A percentile compares a stretch with the other conserved stretches of the same genome.
phyloP scores from a whole-genome alignment of 2,888 invertebrate genomes.

The Apamea crenata region DNA sequence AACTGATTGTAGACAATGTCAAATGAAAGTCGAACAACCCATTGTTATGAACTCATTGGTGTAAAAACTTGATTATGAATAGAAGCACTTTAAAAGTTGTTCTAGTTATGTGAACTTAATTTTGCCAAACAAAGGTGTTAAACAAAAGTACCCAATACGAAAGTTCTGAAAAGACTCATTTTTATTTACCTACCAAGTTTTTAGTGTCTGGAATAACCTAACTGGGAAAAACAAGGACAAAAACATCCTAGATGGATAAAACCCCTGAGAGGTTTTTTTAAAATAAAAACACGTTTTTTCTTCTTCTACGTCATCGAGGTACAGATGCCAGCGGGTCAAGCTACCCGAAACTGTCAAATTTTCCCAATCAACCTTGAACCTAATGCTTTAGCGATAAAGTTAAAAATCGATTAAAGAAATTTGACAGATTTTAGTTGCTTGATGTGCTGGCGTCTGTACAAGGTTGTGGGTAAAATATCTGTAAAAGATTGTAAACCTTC shows the following conservation, averaged over 20 bases:
- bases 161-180: neutral
- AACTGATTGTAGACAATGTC: neutral
- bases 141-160: neutral
- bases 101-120: neutral
- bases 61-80: neutral
- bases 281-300: neutral
- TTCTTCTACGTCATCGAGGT: neutral
- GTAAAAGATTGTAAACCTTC: neutral
- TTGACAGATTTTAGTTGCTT: no score
- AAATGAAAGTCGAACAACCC: neutral
- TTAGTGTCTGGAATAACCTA: neutral
- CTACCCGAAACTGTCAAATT: no score
- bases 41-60: neutral
- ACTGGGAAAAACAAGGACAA: neutral
- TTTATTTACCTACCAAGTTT: neutral
- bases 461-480: neutral
- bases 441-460: no score
- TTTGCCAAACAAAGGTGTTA: neutral
- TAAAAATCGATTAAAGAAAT: no score
- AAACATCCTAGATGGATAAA: neutral
- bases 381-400: no score
- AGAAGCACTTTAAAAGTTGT: constrained; percentile 3
- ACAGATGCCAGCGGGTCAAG: no score
- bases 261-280: no score
- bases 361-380: no score